Conservation (phyloP, 2,113 vertebrate species). For the Reinhardtius hippoglossoides region DNA sequence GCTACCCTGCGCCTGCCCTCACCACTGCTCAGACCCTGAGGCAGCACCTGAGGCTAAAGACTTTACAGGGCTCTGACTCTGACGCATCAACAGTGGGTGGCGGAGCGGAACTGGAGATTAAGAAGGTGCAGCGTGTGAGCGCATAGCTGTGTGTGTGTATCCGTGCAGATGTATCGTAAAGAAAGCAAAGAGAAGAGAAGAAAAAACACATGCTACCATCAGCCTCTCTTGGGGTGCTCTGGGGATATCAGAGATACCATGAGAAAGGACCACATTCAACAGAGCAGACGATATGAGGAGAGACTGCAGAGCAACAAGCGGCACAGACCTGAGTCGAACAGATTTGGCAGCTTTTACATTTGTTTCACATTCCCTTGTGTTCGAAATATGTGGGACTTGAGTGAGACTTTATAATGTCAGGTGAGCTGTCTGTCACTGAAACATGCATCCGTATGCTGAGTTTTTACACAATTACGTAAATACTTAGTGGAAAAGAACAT, state of each 20-base stretch:
- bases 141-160: neutral
- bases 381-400: conserved; percentile 10
- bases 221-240: conserved; percentile 51
- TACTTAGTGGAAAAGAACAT: neutral
- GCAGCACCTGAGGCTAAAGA: conserved; percentile 65
- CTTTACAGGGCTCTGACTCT: conserved; percentile 60
- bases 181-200: conserved; percentile 16
- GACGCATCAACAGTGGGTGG: conserved; percentile 38
- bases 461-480: neutral
- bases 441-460: neutral
- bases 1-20: conserved; percentile 38
- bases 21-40: conserved; percentile 59
- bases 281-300: conserved; percentile 40
- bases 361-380: conserved; percentile 17
- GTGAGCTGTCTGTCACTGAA: conserved; percentile 8
- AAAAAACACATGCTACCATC: conserved; percentile 56
- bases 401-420: conserved; percentile 23
- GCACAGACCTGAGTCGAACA: conserved; percentile 28
- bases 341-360: conserved; percentile 38
- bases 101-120: conserved; percentile 44
- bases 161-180: neutral
- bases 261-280: conserved; percentile 40
- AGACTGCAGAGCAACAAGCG: conserved; percentile 24
- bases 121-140: conserved; percentile 8
- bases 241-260: conserved; percentile 9